Base-by-base conservation (phyloP, 1,140 invertebrate genomes). In the Alviniconcha marisindica region DNA sequence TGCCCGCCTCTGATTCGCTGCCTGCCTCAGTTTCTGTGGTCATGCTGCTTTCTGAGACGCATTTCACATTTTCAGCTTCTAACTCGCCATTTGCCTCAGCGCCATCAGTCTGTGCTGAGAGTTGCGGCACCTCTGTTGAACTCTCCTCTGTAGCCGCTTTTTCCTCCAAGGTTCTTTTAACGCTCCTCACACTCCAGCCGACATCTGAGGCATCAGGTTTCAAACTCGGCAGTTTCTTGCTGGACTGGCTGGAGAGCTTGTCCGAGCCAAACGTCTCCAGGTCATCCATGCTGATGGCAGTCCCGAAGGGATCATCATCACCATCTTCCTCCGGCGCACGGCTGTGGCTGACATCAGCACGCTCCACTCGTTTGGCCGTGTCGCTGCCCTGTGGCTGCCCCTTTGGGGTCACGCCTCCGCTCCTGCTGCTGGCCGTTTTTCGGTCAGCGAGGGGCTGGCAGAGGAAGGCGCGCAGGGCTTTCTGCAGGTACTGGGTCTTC, bases 201-300 rank as follows among this genome's bases (percentile, higher is more conserved):
- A n/a, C n/a, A n/a, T n/a, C n/a, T n/a, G n/a, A n/a, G n/a, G n/a
- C n/a, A 18, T 40, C 33, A 0, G 10, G 3, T 71, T 71, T 71
- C 69, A 38, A 33, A 21, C 21, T 36, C 69, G 14, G 31, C 36
- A 24, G 33, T 40, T 28, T 40, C 36, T 36, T 40, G 14, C 24
- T 71, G 36, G 0, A 15, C 24, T 40, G 31, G 24, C 38, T 44
- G 38, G 10, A 42, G 38, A 51, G 42, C 28, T 28, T 80, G 78
- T 80, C 78, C 14, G 78, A 80, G 0, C 78, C 78, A 31, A 80
- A 80, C 3, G 78, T 80, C 36, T 80, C 78, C 33, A 80, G 60
- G 40, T 80, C 56, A 4, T 80, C 78, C 78, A 80, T 80, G 60
- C 56, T 66, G 40, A 80, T 33, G 5, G 56, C 38, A 18, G 56